These are phyloP conservation scores for Ceyx erithaca DNA, from an alignment of 2,797 vertebrate genomes.

Conservation along the genomic window DNA sequence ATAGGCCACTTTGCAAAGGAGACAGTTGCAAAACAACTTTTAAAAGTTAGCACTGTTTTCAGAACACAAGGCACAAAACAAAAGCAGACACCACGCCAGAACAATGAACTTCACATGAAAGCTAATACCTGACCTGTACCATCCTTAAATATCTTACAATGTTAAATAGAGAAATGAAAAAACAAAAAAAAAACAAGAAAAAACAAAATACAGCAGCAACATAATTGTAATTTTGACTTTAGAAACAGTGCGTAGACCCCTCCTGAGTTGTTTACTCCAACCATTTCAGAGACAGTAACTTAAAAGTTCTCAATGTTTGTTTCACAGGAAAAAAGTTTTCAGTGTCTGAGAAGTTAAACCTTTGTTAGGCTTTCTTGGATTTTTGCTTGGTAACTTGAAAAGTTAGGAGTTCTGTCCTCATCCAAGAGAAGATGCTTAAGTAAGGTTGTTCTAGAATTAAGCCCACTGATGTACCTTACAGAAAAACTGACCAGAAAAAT, in stretches of 20 bases:
- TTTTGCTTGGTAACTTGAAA: conserved; percentile 83
- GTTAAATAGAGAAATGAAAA: conserved; percentile 84
- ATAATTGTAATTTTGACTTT: conserved; percentile 91
- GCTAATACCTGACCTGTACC: conserved; percentile 84
- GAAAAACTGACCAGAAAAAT: conserved; percentile 73
- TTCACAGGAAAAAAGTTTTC: conserved; percentile 83
- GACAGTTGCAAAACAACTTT: conserved; percentile 76
- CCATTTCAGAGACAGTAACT: conserved; percentile 81
- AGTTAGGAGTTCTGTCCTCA: conserved; percentile 78
- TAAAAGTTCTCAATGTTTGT: conserved; percentile 78
- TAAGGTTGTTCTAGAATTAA: conserved; percentile 74
- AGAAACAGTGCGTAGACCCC: conserved; percentile 94
- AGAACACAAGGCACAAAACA: conserved; percentile 91
- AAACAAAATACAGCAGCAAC: conserved; percentile 89
- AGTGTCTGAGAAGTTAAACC: conserved; percentile 80
- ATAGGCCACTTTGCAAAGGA: conserved; percentile 80
- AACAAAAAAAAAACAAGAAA: conserved; percentile 58
- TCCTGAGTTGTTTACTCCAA: conserved; percentile 86
- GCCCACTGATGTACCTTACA: conserved; percentile 80
- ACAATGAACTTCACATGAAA: conserved; percentile 81
- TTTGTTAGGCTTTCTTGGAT: conserved; percentile 80
- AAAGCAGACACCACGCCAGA: conserved; percentile 83
- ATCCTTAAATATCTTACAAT: conserved; percentile 83
- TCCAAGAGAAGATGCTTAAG: conserved; percentile 77
- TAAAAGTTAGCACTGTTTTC: conserved; percentile 82